phyloP scores from a whole-genome alignment of 1,140 invertebrate species.

The Drosophila sp. region DNA sequence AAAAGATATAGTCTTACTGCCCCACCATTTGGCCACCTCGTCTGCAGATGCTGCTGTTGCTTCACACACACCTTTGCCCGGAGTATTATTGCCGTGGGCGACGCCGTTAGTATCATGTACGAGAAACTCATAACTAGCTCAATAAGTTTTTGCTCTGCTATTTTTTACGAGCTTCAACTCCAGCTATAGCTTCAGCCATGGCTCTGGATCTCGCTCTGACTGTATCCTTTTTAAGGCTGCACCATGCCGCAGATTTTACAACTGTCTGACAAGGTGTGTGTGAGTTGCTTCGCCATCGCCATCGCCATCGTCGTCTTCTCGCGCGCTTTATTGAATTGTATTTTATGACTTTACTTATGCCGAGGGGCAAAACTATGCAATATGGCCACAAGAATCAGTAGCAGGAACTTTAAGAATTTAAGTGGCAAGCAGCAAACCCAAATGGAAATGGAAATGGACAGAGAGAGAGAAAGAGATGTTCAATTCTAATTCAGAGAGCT shows the following conservation, averaged over 20 bases:
- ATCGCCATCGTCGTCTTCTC: conserved; percentile 14
- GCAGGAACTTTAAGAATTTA: conserved; percentile 63
- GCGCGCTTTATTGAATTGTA: conserved; percentile 76
- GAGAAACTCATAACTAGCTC: conserved; percentile 79
- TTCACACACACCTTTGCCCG: conserved; percentile 8
- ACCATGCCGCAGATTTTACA: conserved; percentile 68
- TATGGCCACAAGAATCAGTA: conserved; percentile 39
- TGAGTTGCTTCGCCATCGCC: conserved; percentile 12
- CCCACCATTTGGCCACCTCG: not conserved
- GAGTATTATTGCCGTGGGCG: conserved; percentile 70
- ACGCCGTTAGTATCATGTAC: conserved; percentile 78
- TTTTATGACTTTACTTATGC: conserved; percentile 73
- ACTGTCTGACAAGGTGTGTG: conserved; percentile 62
- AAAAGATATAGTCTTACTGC: conserved; percentile 7
- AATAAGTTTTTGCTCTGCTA: conserved; percentile 74
- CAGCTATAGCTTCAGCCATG: conserved; percentile 18
- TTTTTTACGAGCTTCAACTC: conserved; percentile 71
- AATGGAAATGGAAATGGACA: not conserved
- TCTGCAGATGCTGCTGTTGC: conserved; percentile 12
- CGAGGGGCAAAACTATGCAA: conserved; percentile 56
- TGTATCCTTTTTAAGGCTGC: conserved; percentile 61
- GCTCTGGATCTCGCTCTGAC: conserved; percentile 22
- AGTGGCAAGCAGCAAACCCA: conserved; percentile 21
- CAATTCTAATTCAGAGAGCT: not conserved
- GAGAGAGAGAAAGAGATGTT: not conserved